Evolutionary conservation across 2,797 vertebrate species (phyloP), one percentile per base, ranked within the genome.

Genomic region (Semaprochilodus insignis): DNA sequence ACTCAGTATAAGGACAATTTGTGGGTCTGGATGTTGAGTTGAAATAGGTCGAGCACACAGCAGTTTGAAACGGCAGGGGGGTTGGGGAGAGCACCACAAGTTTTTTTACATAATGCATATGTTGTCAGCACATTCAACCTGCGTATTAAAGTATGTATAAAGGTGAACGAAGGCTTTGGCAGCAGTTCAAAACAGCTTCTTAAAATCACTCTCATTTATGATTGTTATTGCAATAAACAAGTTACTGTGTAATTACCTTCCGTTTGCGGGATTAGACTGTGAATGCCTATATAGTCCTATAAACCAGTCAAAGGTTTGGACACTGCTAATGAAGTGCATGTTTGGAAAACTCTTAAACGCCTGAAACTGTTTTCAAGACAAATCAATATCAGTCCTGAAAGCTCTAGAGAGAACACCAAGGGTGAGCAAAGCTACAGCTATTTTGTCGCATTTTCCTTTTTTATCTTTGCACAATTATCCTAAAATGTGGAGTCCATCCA

Each of bases 1-100:
- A 72, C 71, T 81, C 69, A 67, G 73, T 76, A 81, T 86, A 86
- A 82, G 84, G 83, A 86, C 86, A 87, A 84, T 85, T 84, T 87
- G 81, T 62, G 78, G 77, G 83, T 77, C 75, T 75, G 81, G 74
- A 81, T 63, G 77, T 79, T 80, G 70, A 83, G 85, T 13, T 85
- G 72, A 81, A 83, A 82, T 84, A 84, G 69, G 72, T 72, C 0
- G 66, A 69, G 63, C 74, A 17, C 31, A 1, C 55, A 78, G 69
- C 48, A 57, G 71, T 88, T 78, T 77, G 31, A 31, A 31, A 31
- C 1, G 31, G 31, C 31, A 3, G 31, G 31, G 1, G 31, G 31
- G 31, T 31, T 31, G 31, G 31, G 31, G 31, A 31, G 31, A 1
- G 31, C 31, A 31, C 1, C 31, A 31, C 31, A 31, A 31, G 31